Evolutionary conservation across 64 coral and sea anemone species (phyloP), one percentile per base, ranked within the genome.

Genomic region (Astreopora myriophthalma): DNA sequence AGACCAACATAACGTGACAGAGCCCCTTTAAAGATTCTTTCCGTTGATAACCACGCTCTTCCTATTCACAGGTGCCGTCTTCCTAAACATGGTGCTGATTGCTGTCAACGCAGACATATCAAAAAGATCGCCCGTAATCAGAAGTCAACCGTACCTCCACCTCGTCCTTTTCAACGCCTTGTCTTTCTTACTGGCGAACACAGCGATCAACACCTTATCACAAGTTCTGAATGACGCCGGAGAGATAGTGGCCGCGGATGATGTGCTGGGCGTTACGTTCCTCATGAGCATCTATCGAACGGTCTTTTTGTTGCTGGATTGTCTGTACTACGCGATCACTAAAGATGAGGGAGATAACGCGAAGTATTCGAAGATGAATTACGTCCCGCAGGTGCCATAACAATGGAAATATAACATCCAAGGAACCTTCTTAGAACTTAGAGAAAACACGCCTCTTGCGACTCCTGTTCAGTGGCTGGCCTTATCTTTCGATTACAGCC

Each of bases 231-330:
- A 64, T 5, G 33, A 37, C 20, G 52, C 34, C 7, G 79, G 57
- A 19, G 33, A 61, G 8, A 38, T 20, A 7, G 28, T 38, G n/a
- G 79, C 8, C 2, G 22, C 79, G 9, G 58, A 33, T 16, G 11
- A 83, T 10, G 32, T 34, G 32, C 22, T 34, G 20, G 20, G 79
- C 11, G 57, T 38, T 20, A 8, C 33, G 8, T 83, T 83, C 64
- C 8, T 83, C 30, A n/a, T 83, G 19, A 38, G 79, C 79, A 61
- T 83, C 8, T 83, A 83, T 22, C 52, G 57, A 33, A 83, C 33
- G 14, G 11, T 64, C 20, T 83, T 83, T 38, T 26, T 83, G 31
- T 64, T 20, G 1, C 24, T 83, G 55, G 79, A 83, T 29, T 64
- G 31, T 35, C 14, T 83, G 34, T 83, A 83, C 24, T 27, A 64